Evolutionary conservation across 2,888 invertebrate species (phyloP), one percentile per base, ranked within the genome.

Genomic region (Nomada ruficornis): DNA sequence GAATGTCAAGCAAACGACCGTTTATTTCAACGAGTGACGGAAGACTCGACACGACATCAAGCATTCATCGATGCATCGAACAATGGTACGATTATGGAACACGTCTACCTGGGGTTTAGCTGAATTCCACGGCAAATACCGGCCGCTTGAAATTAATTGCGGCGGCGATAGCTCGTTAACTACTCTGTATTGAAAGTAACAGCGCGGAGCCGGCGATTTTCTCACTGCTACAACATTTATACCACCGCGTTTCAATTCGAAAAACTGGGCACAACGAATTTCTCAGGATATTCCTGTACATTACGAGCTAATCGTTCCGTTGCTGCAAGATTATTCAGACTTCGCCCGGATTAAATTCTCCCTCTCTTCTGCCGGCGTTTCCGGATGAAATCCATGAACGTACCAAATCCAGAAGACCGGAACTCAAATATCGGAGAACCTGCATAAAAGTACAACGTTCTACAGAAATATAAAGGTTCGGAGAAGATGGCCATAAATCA

Each of bases 401-500:
- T 64, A 77, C 29, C 52, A 55, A 75, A 80, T 52, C 67, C 72
- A n/a, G 42, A 77, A 59, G 42, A 20, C 52, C 29, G 57, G 57
- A 23, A 62, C 62, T 23, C 71, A 77, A 55, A 69, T 75, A 69
- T 71, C 55, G 67, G 54, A 2, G 42, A 44, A 62, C 44, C 63
- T 55, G 52, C 70, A 73, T 42, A 57, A 62, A 63, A 74, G 57
- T 73, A 44, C 57, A 55, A n/a, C 54, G 44, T 65, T 29, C 44
- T 65, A 11, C 29, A 52, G 47, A 77, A 74, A 65, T 72, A 64
- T 50, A 80, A 76, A 71, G 80, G 70, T 52, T 11, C 67, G 42
- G 62, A 42, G 55, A 64, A 64, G 70, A 55, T 62, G 10, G 63
- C 44, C 63, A 71, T 83, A 83, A 83, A 83, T 84, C 83, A 83